Evolutionary conservation across 2,113 vertebrate species (phyloP).

Genomic region (Leptosomus discolor): DNA sequence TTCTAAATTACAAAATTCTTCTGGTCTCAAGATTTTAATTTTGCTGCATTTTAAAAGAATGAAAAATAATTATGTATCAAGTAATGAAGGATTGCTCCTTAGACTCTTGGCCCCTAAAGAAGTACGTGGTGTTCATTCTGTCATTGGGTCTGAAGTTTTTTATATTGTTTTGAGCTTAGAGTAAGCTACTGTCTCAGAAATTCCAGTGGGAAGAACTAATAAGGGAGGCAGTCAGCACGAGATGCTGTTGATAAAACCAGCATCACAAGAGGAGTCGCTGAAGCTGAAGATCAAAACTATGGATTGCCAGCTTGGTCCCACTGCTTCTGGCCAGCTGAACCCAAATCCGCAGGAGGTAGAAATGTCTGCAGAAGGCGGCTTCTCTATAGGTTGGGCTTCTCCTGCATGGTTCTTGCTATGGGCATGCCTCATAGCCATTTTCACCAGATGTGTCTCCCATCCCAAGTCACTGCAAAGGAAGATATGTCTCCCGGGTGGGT

Average conservation of each 20-base stretch:
- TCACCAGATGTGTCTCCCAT: background rate
- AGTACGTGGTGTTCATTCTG: background rate
- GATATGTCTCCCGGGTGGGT: background rate
- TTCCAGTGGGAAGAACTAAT: background rate
- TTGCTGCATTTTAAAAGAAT: background rate
- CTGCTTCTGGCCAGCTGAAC: background rate
- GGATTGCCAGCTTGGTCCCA: background rate
- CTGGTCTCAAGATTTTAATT: background rate
- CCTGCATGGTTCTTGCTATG: background rate
- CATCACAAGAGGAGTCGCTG: background rate
- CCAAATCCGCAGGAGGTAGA: background rate
- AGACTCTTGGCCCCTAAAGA: background rate
- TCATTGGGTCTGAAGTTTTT: background rate
- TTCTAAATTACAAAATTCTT: background rate
- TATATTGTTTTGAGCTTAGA: background rate
- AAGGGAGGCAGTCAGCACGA: background rate
- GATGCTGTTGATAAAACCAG: background rate
- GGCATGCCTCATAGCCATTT: background rate
- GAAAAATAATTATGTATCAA: background rate
- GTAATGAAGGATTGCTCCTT: background rate
- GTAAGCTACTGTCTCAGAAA: background rate
- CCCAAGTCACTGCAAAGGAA: fast-evolving
- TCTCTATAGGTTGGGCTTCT: background rate
- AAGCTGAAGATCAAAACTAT: background rate
- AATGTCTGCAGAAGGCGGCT: background rate